A percentile compares a stretch with the other conserved stretches of the same genome.
Evolutionary conservation across 2,888 invertebrate genomes (phyloP).

Genomic region (Glaucopsyche alexis): DNA sequence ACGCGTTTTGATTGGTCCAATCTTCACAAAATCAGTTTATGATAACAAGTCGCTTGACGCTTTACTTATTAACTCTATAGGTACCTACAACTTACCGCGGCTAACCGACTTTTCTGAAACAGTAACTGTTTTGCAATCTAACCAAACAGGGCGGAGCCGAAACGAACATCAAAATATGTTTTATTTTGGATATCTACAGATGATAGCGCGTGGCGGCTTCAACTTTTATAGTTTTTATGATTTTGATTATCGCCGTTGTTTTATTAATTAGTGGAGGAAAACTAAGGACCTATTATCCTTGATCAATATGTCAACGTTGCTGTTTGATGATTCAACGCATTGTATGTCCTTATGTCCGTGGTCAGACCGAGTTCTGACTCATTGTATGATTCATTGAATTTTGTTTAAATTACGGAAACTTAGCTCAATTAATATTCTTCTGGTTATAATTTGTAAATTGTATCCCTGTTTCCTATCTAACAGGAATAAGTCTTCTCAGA

Average conservation of each 20-base stretch:
- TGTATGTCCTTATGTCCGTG: conserved; percentile 18
- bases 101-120: too few relatives aligned
- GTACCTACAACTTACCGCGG: too few relatives aligned
- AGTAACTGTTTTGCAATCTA: too few relatives aligned
- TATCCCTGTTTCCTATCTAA: neutral
- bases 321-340: conserved; percentile 20
- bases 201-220: too few relatives aligned
- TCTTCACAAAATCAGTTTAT: too few relatives aligned
- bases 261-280: neutral
- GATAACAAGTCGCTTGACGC: too few relatives aligned
- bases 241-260: neutral
- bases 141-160: too few relatives aligned
- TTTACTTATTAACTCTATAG: too few relatives aligned
- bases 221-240: neutral
- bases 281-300: conserved; percentile 20
- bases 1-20: too few relatives aligned
- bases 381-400: conserved; percentile 27
- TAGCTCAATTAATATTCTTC: neutral
- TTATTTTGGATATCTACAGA: too few relatives aligned
- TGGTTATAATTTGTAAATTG: neutral
- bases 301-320: conserved; percentile 17
- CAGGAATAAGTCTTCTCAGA: neutral
- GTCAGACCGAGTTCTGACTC: conserved; percentile 23
- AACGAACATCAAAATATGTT: too few relatives aligned
- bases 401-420: conserved; percentile 21